Evolutionary conservation across 2,113 vertebrate species (phyloP), one percentile per base, ranked within the genome.

Genomic region (Cranoglanis bouderius): DNA sequence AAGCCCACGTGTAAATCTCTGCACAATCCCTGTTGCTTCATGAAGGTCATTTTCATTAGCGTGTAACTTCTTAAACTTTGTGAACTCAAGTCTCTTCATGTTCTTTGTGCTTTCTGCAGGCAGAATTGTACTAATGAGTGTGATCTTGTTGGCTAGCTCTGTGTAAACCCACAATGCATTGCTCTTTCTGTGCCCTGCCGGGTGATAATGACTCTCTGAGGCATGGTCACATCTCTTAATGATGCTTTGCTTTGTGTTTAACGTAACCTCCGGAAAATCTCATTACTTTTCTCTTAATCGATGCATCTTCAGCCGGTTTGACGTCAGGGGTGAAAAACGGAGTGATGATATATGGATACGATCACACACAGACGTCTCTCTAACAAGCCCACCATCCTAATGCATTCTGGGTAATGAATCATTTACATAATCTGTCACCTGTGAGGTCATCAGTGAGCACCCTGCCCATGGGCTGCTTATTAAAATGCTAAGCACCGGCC

Each of bases 401-500:
- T 92, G 92, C 90, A 93, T 93, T 93, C 88, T 83, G 91, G 92
- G 93, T 92, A 95, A 96, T 96, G 94, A 96, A 95, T 96, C 94
- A 95, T 95, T 95, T 95, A 95, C 93, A 95, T 94, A 94, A 88
- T 88, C 89, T 93, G 93, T 93, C 94, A 95, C 94, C 95, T 92
- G 94, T 92, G 93, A 94, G 95, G 94, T 95, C 94, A 93, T 89
- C 93, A 88, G 88, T 91, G 90, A 85, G 90, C 85, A 92, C 90
- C 86, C 91, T 89, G 85, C 91, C 88, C 65, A 82, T 53, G 91
- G 86, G 85, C 90, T 63, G 21, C 92, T 94, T 94, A 95, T 96
- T 95, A 96, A 96, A 95, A 95, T 94, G 94, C 93, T 95, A 95
- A 96, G 82, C 82, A 46, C 59, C 18, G 7, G 16, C 38, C 59